Conservation (phyloP, 2,888 invertebrate genomes). For the Chrysopilus asiliformis region DNA sequence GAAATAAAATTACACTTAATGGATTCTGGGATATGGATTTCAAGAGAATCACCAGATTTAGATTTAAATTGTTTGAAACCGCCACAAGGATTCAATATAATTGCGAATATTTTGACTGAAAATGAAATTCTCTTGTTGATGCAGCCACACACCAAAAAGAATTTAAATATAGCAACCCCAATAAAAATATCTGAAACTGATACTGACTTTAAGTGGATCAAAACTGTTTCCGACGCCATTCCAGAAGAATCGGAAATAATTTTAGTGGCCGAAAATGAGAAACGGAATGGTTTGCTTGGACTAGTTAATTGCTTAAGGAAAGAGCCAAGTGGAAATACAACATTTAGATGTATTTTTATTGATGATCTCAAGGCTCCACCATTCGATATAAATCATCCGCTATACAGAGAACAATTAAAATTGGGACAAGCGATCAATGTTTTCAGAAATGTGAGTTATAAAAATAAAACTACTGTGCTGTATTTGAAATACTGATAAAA, state of each 20-base stretch:
- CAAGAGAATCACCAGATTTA: constrained; percentile 44
- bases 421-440: constrained; percentile 73
- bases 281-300: constrained; percentile 71
- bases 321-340: constrained; percentile 58
- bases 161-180: constrained; percentile 10
- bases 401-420: constrained; percentile 51
- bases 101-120: constrained; percentile 23
- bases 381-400: constrained; percentile 48
- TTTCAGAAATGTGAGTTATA: constrained; percentile 42
- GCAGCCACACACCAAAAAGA: constrained; percentile 17
- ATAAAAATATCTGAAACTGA: constrained; percentile 24
- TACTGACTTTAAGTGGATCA: constrained; percentile 26
- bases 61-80: constrained; percentile 15
- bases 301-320: constrained; percentile 71
- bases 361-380: constrained; percentile 47
- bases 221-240: constrained; percentile 22
- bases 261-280: constrained; percentile 52
- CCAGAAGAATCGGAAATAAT: constrained; percentile 37
- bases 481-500: no score
- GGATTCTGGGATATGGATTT: constrained; percentile 47
- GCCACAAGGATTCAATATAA: constrained; percentile 21
- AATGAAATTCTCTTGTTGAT: constrained; percentile 26
- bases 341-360: constrained; percentile 50
- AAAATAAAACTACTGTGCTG: no score
- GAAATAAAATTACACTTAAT: constrained; percentile 39